Conservation (phyloP, 2,888 invertebrate genomes). For the Aphidius colemani region DNA sequence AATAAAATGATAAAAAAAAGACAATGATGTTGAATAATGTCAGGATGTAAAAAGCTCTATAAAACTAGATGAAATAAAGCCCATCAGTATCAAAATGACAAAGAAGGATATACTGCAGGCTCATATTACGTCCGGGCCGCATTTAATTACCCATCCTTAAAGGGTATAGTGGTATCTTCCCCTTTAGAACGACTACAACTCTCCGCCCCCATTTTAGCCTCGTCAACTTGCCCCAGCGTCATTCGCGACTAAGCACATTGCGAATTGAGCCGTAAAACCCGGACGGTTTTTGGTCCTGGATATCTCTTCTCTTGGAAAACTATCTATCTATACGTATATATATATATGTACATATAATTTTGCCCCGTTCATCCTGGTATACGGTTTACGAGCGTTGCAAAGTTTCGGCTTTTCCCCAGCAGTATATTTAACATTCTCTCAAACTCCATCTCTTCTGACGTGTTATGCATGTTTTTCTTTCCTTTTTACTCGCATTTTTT, state of each 20-base stretch:
- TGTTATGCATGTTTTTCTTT: neutral
- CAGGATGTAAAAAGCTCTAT: too few relatives aligned
- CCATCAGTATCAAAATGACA: slow-evolving; percentile 17
- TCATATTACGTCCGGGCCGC: slow-evolving; percentile 42
- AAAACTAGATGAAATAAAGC: slow-evolving; percentile 28
- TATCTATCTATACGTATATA: neutral
- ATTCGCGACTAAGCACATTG: slow-evolving; percentile 35
- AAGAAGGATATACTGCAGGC: slow-evolving; percentile 30
- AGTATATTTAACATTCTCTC: slow-evolving; percentile 4
- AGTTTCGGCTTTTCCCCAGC: slow-evolving; percentile 32
- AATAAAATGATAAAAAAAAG: neutral
- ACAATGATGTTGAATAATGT: neutral
- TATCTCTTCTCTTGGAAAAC: slow-evolving; percentile 24
- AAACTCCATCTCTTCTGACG: slow-evolving; percentile 13
- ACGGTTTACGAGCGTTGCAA: slow-evolving; percentile 50
- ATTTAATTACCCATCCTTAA: slow-evolving; percentile 57
- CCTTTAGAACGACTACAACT: neutral
- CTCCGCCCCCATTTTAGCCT: slow-evolving; percentile 49
- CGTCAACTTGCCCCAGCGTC: slow-evolving; percentile 9
- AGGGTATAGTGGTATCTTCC: slow-evolving; percentile 36
- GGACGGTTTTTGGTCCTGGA: slow-evolving; percentile 31
- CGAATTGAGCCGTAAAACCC: slow-evolving; percentile 57
- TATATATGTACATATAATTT: too few relatives aligned
- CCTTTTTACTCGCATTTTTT: neutral
- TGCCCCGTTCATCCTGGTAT: neutral